Percentiles rank a stretch among this genome's conserved stretches.
phyloP scores from a whole-genome alignment of 2,888 invertebrate species.

The Dolichopus griseipennis region DNA sequence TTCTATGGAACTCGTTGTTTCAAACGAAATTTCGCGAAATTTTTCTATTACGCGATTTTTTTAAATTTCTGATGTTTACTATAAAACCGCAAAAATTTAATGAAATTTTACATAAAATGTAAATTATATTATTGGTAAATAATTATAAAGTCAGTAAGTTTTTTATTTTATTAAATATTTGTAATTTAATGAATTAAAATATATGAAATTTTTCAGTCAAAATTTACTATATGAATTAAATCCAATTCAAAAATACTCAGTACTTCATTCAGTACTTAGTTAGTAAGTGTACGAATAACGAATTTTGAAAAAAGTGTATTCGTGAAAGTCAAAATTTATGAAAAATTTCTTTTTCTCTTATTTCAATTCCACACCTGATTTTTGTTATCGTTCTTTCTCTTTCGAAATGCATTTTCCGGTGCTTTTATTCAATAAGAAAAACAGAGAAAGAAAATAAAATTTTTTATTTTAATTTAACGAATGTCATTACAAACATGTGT shows the following conservation, averaged over 20 bases:
- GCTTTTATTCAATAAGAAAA: neutral
- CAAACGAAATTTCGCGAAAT: neutral
- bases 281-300: neutral
- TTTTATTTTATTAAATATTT: neutral
- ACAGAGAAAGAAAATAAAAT: neutral
- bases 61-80: neutral
- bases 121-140: neutral
- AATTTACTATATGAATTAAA: too few species aligned
- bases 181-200: neutral
- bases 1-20: neutral
- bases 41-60: neutral
- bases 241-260: neutral
- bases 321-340: neutral
- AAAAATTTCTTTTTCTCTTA: neutral
- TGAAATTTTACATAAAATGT: neutral
- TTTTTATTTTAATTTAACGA: neutral
- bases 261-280: too few species aligned
- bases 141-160: neutral
- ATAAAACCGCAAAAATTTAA: neutral
- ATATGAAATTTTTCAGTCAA: neutral
- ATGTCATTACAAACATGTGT: neutral
- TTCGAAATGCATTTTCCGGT: slow-evolving; percentile 4
- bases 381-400: neutral
- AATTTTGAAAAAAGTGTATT: neutral
- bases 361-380: neutral